Conservation (phyloP, 2,113 vertebrate species). For the Lontra canadensis region DNA sequence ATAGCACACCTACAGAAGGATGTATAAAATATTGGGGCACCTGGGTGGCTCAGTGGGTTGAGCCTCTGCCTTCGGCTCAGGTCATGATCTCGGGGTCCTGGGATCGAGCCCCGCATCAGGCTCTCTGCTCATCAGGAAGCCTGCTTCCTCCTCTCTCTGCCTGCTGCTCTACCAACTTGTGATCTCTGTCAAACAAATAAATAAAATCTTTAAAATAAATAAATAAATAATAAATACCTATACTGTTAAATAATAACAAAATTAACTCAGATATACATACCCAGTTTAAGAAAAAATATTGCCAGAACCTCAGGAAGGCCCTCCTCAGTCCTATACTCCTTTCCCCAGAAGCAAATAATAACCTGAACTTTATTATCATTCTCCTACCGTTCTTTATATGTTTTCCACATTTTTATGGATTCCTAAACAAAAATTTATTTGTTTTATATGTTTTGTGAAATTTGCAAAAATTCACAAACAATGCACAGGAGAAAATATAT, state of each 20-base stretch:
- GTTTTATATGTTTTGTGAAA: not conserved
- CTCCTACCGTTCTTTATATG: not conserved
- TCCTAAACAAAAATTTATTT: not conserved
- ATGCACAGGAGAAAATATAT: not conserved
- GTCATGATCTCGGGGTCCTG: too few species aligned
- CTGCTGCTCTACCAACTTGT: too few species aligned
- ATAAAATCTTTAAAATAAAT: too few species aligned
- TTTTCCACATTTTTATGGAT: not conserved
- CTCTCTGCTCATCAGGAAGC: too few species aligned
- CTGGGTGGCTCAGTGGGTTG: too few species aligned
- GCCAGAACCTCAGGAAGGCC: not conserved
- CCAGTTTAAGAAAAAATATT: not conserved
- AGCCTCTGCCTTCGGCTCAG: too few species aligned
- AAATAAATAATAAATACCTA: not conserved
- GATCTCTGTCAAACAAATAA: too few species aligned
- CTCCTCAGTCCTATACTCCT: not conserved
- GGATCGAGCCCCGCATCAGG: too few species aligned
- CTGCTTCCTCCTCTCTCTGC: too few species aligned
- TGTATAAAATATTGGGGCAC: not conserved
- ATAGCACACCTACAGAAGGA: not conserved
- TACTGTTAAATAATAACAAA: not conserved
- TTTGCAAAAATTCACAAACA: not conserved
- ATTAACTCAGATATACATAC: not conserved
- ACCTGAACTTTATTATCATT: not conserved
- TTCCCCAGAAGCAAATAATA: not conserved